A percentile compares a stretch with the other conserved stretches of the same genome.
phyloP scores from a whole-genome alignment of 2,797 vertebrate genomes.

The Macrochelys suwanniensis region DNA sequence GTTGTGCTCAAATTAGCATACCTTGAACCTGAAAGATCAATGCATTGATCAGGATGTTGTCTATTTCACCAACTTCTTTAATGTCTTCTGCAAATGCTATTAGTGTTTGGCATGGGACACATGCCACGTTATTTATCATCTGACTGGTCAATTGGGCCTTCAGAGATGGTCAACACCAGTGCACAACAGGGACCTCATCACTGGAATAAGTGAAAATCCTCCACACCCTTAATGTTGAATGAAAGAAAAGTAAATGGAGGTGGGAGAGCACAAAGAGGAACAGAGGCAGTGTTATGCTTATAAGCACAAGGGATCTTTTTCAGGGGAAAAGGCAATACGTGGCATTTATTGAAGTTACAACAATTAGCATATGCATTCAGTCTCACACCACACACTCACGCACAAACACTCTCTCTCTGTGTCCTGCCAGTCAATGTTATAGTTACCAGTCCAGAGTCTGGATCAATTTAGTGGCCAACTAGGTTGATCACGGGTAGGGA shows the following conservation, averaged over 20 bases:
- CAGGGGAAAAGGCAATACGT: too few relatives aligned
- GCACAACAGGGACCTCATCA: not conserved
- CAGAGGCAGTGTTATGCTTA: not conserved
- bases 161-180: not conserved
- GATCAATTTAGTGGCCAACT: too few relatives aligned
- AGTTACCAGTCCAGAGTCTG: too few relatives aligned
- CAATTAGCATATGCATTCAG: too few relatives aligned
- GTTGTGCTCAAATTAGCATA: not conserved
- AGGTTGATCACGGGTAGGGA: too few relatives aligned
- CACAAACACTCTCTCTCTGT: too few relatives aligned
- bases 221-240: not conserved
- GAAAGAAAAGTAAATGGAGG: not conserved
- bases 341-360: too few relatives aligned
- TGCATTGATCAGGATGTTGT: not conserved
- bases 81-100: not conserved
- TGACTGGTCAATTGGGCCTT: not conserved
- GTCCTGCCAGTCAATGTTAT: too few relatives aligned
- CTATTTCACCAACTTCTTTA: not conserved
- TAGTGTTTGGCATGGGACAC: not conserved
- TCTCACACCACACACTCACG: too few relatives aligned
- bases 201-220: not conserved
- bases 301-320: too few relatives aligned
- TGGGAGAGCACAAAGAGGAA: not conserved
- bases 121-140: not conserved
- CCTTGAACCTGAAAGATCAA: not conserved